A percentile compares a stretch with the other conserved stretches of the same genome.
Evolutionary conservation across 2,888 invertebrate genomes (phyloP).

Genomic region (Eilema sororculum): DNA sequence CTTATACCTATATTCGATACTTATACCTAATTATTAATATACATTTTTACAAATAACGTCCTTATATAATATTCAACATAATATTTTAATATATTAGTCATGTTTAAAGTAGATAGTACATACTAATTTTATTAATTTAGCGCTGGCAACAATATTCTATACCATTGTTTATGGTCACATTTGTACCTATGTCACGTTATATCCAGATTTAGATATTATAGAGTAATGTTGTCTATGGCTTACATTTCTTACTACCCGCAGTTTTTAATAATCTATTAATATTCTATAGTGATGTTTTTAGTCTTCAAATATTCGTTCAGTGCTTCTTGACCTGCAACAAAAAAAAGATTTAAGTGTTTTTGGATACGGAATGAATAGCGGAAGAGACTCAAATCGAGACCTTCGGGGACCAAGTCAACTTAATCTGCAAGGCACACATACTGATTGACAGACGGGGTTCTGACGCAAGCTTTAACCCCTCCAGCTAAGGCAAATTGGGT

Average conservation of each 20-base stretch:
- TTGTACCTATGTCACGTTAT: not conserved
- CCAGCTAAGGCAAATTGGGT: no score
- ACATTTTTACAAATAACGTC: slow-evolving; percentile 30
- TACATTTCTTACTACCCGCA: not conserved
- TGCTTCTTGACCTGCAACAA: slow-evolving; percentile 92
- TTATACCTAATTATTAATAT: slow-evolving; percentile 32
- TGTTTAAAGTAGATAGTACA: not conserved
- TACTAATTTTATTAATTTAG: not conserved
- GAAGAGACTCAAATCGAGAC: no score
- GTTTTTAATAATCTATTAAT: slow-evolving; percentile 77
- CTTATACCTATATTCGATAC: no score
- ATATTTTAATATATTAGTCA: slow-evolving; percentile 18
- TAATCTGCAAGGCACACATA: no score
- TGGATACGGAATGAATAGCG: no score
- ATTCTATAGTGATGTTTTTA: slow-evolving; percentile 98
- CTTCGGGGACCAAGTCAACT: no score
- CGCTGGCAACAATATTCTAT: not conserved
- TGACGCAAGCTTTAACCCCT: no score
- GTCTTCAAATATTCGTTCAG: slow-evolving; percentile 98
- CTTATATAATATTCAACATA: slow-evolving; percentile 17
- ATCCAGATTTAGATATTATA: no score
- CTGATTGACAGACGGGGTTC: no score
- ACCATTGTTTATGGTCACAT: slow-evolving; percentile 1
- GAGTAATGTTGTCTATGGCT: not conserved
- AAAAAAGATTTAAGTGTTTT: not conserved